A percentile compares a stretch with the other conserved stretches of the same genome.
Conservation (phyloP, 2,797 vertebrate species). For the Botia kubotai region DNA sequence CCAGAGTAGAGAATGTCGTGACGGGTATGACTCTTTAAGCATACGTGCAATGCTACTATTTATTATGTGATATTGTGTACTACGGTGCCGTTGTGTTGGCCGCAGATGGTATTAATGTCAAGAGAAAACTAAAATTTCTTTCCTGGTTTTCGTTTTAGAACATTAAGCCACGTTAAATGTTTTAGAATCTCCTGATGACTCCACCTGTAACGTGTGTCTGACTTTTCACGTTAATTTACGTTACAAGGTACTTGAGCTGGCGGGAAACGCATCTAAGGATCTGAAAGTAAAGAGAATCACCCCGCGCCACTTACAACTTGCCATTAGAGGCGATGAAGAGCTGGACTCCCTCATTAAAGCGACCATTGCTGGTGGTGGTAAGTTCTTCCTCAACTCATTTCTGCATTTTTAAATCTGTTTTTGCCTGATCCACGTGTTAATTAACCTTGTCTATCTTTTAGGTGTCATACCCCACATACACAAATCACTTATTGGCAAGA, state of each 20-base stretch:
- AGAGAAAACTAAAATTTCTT: too few species aligned
- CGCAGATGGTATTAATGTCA: too few species aligned
- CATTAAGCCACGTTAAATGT: too few species aligned
- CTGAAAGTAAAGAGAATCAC: constrained; percentile 85
- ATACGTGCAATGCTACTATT: too few species aligned
- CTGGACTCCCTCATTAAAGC: constrained; percentile 85
- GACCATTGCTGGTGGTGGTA: constrained; percentile 84
- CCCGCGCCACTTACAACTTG: constrained; percentile 84
- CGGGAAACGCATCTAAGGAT: constrained; percentile 85
- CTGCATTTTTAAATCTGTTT: background rate
- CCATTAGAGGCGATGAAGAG: constrained; percentile 84
- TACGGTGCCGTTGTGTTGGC: too few species aligned
- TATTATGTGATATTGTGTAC: too few species aligned
- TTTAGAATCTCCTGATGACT: too few species aligned
- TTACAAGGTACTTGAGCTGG: constrained; percentile 79
- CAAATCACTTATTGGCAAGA: constrained; percentile 85
- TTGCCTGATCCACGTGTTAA: background rate
- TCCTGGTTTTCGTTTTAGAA: too few species aligned
- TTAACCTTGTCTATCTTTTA: constrained; percentile 43
- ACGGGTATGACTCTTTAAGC: too few species aligned
- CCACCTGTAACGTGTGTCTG: background rate
- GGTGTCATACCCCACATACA: constrained; percentile 86
- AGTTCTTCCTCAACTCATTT: constrained; percentile 9
- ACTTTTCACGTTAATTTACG: background rate
- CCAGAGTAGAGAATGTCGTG: too few species aligned